Evolutionary conservation across 2,113 vertebrate genomes (phyloP).

Genomic region (Nicator chloris): DNA sequence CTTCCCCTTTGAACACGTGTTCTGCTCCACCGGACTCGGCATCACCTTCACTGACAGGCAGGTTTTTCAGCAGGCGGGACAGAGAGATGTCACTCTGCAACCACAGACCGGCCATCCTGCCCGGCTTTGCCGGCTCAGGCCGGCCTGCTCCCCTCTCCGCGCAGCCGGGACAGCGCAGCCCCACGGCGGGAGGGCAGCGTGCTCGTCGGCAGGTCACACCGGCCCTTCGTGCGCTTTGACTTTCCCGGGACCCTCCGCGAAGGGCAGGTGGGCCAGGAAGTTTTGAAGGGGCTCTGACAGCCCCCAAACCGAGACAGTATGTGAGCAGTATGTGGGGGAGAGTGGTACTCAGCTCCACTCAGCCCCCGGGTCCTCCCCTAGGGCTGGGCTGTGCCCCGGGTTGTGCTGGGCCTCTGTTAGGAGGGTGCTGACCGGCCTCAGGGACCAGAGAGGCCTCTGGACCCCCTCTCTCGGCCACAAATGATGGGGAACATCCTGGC

Average conservation of each 20-base stretch:
- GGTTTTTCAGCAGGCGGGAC: not conserved
- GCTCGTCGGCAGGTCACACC: fast-evolving
- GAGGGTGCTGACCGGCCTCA: no score
- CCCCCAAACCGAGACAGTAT: fast-evolving
- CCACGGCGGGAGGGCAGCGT: fast-evolving
- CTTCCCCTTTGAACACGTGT: fast-evolving
- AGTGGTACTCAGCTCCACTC: fast-evolving
- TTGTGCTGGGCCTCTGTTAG: not conserved
- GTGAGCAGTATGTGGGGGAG: fast-evolving
- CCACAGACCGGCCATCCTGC: not conserved
- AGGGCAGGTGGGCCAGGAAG: not conserved
- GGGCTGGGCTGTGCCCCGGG: fast-evolving
- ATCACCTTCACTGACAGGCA: not conserved
- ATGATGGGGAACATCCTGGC: not conserved
- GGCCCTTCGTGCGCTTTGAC: not conserved
- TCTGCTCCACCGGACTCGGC: not conserved
- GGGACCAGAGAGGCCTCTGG: not conserved
- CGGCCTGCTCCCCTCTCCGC: fast-evolving
- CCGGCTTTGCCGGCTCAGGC: not conserved
- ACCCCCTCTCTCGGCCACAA: not conserved
- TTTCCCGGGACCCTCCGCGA: fast-evolving
- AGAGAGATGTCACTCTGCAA: not conserved
- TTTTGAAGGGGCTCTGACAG: not conserved
- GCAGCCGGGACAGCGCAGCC: not conserved
- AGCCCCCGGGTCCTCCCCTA: fast-evolving